Evolutionary conservation across 2,888 invertebrate species (phyloP).

Genomic region (Melinaea menophilus): DNA sequence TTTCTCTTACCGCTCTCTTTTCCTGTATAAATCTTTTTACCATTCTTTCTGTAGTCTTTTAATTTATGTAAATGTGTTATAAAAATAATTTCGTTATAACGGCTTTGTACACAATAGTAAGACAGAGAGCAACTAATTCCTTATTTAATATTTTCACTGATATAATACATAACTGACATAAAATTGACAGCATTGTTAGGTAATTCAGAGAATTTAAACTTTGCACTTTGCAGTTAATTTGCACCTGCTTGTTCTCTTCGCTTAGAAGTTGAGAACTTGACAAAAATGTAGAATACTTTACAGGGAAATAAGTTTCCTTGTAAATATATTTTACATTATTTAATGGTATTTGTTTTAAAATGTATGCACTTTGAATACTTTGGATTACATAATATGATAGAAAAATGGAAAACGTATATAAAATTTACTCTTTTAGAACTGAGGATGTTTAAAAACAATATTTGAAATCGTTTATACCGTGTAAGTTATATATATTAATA

Average conservation of each 20-base stretch:
- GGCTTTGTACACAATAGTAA: background rate
- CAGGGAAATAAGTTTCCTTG: constrained; percentile 17
- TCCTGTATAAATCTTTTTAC: background rate
- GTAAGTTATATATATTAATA: too few species aligned
- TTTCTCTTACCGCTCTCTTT: too few species aligned
- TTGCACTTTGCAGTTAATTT: constrained; percentile 21
- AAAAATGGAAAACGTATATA: background rate
- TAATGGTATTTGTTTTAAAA: constrained; percentile 19
- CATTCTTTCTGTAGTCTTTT: too few species aligned
- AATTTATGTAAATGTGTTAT: too few species aligned
- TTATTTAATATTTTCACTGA: background rate
- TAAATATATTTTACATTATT: constrained; percentile 19
- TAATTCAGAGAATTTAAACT: constrained; percentile 24
- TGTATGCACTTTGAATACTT: too few species aligned
- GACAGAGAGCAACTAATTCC: background rate
- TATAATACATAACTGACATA: constrained; percentile 5
- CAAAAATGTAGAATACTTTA: constrained; percentile 24
- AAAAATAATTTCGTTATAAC: too few species aligned
- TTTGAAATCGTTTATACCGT: too few species aligned
- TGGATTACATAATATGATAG: too few species aligned
- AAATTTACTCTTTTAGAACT: too few species aligned
- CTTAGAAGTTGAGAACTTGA: constrained; percentile 23
- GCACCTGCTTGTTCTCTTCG: constrained; percentile 21
- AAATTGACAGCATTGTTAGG: constrained; percentile 21
- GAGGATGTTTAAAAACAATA: too few species aligned